A percentile compares a stretch with the other conserved stretches of the same genome.
Evolutionary conservation across 2,113 vertebrate genomes (phyloP).

Genomic region (Eulacestoma nigropectus): DNA sequence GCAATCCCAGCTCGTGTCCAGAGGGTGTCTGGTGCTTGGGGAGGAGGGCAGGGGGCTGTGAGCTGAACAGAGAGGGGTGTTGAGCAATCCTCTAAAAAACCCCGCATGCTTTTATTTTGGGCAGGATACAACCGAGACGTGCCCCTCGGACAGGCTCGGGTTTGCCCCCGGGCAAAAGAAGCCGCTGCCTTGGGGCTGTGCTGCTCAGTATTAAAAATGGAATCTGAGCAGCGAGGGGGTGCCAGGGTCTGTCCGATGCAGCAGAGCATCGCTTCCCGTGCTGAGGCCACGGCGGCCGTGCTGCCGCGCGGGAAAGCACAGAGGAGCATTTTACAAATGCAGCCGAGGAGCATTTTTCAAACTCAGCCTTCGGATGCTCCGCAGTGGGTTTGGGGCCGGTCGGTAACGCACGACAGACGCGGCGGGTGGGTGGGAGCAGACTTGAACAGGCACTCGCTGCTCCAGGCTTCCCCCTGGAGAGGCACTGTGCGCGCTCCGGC

Average conservation of each 20-base stretch:
- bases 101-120: accelerated
- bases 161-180: not conserved
- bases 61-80: not conserved
- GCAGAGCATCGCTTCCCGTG: not conserved
- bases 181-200: not conserved
- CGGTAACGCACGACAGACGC: not conserved
- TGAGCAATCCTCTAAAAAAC: not conserved
- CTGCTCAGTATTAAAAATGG: not conserved
- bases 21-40: not conserved
- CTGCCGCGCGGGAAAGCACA: not conserved
- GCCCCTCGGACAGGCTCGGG: not conserved
- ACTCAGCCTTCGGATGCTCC: not conserved
- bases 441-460: not conserved
- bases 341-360: conserved; percentile 50
- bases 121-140: accelerated
- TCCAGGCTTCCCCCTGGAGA: not conserved
- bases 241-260: not conserved
- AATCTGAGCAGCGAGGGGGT: not conserved
- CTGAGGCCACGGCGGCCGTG: not conserved
- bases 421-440: conserved; percentile 17
- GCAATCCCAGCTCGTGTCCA: not conserved
- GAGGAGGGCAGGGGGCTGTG: not conserved
- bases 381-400: not conserved
- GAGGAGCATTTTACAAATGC: not conserved
- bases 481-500: not conserved